Evolutionary conservation across 2,113 vertebrate species (phyloP).

Genomic region (Circaetus gallicus): DNA sequence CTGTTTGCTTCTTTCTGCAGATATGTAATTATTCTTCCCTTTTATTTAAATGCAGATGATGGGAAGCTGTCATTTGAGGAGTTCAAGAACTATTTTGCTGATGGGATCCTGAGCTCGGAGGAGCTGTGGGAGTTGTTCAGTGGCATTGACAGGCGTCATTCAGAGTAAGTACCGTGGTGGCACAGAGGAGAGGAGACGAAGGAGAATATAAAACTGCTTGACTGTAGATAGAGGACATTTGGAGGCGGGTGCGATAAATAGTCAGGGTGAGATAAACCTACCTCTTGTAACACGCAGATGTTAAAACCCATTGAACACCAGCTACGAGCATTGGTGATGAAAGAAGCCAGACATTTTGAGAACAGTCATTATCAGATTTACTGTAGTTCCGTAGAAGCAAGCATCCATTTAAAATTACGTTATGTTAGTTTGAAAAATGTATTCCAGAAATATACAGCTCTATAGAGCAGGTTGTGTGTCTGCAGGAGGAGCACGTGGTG

Average conservation of each 20-base stretch:
- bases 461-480: neutral
- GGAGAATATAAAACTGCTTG: neutral
- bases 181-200: neutral
- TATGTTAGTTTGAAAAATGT: neutral
- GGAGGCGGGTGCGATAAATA: slow-evolving; percentile 23
- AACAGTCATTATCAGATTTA: neutral
- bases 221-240: neutral
- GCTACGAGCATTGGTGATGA: neutral
- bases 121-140: slow-evolving; percentile 92
- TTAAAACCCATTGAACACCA: neutral
- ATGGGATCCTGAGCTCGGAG: slow-evolving; percentile 88
- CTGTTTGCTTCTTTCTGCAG: neutral
- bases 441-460: neutral
- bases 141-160: slow-evolving; percentile 84
- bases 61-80: slow-evolving; percentile 96
- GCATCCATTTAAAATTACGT: neutral
- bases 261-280: slow-evolving; percentile 1
- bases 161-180: slow-evolving; percentile 77
- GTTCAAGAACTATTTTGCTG: slow-evolving; percentile 93
- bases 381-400: neutral
- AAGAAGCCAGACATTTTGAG: neutral
- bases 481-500: neutral
- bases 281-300: neutral
- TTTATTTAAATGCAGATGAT: slow-evolving; percentile 80
- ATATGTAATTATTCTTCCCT: slow-evolving; percentile 15